Conservation (phyloP, 2,888 invertebrate genomes). For the Cenopis cana region DNA sequence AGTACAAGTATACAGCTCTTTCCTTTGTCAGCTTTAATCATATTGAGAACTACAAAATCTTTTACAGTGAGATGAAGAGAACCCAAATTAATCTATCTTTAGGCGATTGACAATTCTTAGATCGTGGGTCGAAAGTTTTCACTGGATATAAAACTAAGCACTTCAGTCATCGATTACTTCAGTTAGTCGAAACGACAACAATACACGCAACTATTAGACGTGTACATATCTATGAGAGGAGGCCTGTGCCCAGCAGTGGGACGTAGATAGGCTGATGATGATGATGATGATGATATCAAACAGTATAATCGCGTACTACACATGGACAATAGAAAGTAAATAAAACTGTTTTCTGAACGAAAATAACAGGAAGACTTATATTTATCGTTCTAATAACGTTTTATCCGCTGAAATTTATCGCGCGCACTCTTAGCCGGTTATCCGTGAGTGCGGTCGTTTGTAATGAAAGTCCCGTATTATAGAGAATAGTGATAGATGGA, state of each 20-base stretch:
- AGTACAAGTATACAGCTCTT: too few species aligned
- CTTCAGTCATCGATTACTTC: background rate
- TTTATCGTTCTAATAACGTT: slow-evolving; percentile 27
- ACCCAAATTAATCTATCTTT: background rate
- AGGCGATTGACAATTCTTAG: background rate
- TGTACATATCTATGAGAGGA: too few species aligned
- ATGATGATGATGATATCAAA: too few species aligned
- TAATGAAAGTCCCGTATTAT: slow-evolving; percentile 53
- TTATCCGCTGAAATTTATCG: slow-evolving; percentile 43
- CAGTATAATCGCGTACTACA: background rate
- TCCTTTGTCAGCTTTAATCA: too few species aligned
- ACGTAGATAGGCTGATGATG: too few species aligned
- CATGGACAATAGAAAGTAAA: slow-evolving; percentile 5
- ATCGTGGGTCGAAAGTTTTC: background rate
- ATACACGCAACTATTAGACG: background rate
- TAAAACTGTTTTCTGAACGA: slow-evolving; percentile 1
- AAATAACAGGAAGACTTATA: slow-evolving; percentile 26
- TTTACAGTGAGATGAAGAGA: background rate
- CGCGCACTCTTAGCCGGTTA: slow-evolving; percentile 47
- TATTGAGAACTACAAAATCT: too few species aligned
- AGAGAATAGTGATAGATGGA: slow-evolving; percentile 60
- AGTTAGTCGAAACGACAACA: background rate
- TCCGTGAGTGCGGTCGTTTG: slow-evolving; percentile 48
- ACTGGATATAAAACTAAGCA: background rate
- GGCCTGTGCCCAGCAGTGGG: too few species aligned